phyloP scores from a whole-genome alignment of 2,113 vertebrate species.

The Candoia aspera region DNA sequence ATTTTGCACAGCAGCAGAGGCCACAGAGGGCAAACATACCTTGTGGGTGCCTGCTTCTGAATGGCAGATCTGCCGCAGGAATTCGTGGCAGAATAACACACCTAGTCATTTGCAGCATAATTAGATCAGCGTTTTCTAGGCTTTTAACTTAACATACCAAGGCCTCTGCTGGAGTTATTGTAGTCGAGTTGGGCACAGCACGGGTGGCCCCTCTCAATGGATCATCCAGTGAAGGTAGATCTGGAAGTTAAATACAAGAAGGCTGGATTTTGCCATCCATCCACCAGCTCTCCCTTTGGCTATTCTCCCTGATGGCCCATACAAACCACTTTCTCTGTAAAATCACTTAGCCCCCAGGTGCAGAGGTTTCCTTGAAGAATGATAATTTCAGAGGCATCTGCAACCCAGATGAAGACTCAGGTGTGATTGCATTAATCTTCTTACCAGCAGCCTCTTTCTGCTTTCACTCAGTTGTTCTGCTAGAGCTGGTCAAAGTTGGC shows the following conservation, averaged over 20 bases:
- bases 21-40: background rate
- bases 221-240: background rate
- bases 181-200: rapidly evolving
- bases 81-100: background rate
- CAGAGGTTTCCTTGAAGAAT: background rate
- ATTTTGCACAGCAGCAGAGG: background rate
- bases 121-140: slow-evolving; percentile 54
- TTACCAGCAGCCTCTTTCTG: too few species aligned
- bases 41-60: background rate
- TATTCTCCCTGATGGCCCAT: too few species aligned
- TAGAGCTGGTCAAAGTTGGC: too few species aligned
- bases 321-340: too few species aligned
- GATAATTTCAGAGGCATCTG: too few species aligned
- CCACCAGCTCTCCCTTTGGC: background rate
- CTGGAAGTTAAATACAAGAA: background rate
- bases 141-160: slow-evolving; percentile 32
- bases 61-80: slow-evolving; percentile 13
- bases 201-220: too few species aligned
- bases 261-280: rapidly evolving
- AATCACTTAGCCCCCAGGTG: background rate
- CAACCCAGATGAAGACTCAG: background rate
- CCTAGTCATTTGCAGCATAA: background rate
- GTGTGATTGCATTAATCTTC: background rate
- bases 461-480: too few species aligned
- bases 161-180: background rate